Conservation (phyloP, 2,113 vertebrate genomes). For the Mus spicilegus region DNA sequence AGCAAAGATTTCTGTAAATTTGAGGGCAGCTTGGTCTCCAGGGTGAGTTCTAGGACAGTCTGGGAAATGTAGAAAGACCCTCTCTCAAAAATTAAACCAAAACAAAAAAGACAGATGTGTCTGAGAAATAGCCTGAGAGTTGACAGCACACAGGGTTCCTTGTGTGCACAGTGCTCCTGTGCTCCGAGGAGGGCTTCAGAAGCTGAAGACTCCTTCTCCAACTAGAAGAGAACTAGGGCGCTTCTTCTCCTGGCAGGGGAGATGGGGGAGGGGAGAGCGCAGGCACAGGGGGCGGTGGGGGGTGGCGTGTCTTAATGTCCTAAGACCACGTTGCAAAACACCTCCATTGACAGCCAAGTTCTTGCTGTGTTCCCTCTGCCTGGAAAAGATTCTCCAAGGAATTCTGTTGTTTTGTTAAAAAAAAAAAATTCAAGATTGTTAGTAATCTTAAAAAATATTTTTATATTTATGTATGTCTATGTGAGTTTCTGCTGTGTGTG, state of each 20-base stretch:
- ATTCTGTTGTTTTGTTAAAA: background rate
- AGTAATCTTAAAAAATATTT: background rate
- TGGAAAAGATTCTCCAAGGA: background rate
- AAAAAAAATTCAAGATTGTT: background rate
- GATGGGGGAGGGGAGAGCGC: background rate
- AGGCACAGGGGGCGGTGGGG: too few species aligned
- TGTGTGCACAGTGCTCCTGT: background rate
- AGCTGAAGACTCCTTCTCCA: background rate
- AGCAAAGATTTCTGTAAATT: background rate
- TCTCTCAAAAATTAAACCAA: background rate
- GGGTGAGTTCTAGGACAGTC: background rate
- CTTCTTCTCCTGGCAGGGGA: background rate
- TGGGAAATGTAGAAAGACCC: background rate
- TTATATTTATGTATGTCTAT: background rate
- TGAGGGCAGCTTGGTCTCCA: background rate
- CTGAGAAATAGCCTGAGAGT: background rate
- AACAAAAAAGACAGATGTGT: background rate
- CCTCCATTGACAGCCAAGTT: constrained; percentile 3
- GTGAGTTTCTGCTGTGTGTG: background rate
- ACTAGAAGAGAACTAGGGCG: background rate
- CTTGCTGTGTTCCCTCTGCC: background rate
- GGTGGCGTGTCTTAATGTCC: background rate
- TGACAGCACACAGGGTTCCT: background rate
- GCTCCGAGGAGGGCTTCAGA: background rate
- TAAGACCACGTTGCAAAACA: background rate